Base-by-base conservation (phyloP, 2,113 vertebrate species). In the Thryonomys swinderianus region DNA sequence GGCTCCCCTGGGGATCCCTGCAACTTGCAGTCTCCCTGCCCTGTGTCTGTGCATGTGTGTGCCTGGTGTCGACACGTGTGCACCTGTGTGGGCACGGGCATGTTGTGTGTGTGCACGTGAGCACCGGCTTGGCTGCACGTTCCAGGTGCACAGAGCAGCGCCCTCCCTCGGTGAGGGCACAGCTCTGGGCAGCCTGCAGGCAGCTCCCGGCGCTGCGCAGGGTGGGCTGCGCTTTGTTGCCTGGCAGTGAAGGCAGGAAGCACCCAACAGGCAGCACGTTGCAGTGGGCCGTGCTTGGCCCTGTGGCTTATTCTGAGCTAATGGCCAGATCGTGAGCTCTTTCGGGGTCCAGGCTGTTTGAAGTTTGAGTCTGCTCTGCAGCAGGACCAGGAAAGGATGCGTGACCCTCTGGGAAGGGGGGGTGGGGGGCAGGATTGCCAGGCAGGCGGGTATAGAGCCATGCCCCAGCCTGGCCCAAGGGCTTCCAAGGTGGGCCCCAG, bases 1-100 rank as follows among this genome's bases (percentile, higher is more conserved):
- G 83, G 90, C 90, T 95, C 92, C 96, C n/a, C 42, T 96, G 96
- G 95, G 97, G 97, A 95, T 88, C 97, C 90, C 97, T 95, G 97
- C 96, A 96, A 94, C 92, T 95, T 76, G 82, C 85, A 21, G 78
- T 90, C 89, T 89, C 94, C 1, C 48, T 34, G 67, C 76, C 27
- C 37, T 32, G 27, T 57, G n/a, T 32, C 21, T 76, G 16, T 13
- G 0, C 42, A 20, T n/a, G 34, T 66, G 34, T 78, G 5, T 7
- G 30, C 57, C 2, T 18, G 62, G 12, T 80, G 25, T 84, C 13
- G 51, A 21, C 25, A 4, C 11, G 2, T 85, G 18, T 67, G 21
- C 42, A 10, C 71, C 14, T 79, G 34, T 80, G 45, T n/a, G 8
- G 64, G 14, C 69, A 59, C 12, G 12, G 64, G 14, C 69, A 25